A percentile compares a stretch with the other conserved stretches of the same genome.
phyloP scores from a whole-genome alignment of 2,113 vertebrate genomes.

The Plecturocebus donacophilus region DNA sequence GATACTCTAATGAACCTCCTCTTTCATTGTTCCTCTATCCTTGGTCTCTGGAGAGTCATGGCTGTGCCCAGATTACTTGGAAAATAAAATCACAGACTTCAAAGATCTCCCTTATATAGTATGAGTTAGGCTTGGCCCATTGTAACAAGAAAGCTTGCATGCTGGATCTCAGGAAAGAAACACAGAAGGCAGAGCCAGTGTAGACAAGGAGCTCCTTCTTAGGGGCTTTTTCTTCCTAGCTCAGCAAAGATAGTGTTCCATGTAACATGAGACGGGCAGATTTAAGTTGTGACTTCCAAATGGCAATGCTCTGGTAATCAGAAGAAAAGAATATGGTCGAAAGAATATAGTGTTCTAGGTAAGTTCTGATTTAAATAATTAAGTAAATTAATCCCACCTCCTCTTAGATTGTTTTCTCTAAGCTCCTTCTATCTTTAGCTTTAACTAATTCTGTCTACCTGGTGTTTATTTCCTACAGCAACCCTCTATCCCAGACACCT shows the following conservation, averaged over 20 bases:
- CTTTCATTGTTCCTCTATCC: background rate
- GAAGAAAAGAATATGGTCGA: background rate
- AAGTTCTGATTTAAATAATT: conserved; percentile 9
- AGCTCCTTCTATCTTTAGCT: background rate
- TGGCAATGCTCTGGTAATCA: background rate
- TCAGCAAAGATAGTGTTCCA: background rate
- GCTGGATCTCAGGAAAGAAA: background rate
- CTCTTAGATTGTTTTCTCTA: background rate
- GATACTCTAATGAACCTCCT: background rate
- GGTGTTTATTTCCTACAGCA: background rate
- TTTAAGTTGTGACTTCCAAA: background rate
- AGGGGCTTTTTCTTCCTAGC: background rate
- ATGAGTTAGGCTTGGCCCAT: background rate
- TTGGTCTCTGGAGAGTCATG: background rate
- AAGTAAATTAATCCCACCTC: background rate
- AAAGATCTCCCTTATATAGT: background rate
- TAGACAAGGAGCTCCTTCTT: background rate
- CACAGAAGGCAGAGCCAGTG: background rate
- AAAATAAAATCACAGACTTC: background rate
- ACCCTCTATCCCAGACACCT: background rate
- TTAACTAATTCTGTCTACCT: background rate
- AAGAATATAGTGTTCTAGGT: conserved; percentile 42
- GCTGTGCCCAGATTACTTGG: background rate
- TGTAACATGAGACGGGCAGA: background rate
- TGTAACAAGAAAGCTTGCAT: background rate